A percentile compares a stretch with the other conserved stretches of the same genome.
Conservation (phyloP, 2,797 vertebrate genomes). For the Sternotherus odoratus region DNA sequence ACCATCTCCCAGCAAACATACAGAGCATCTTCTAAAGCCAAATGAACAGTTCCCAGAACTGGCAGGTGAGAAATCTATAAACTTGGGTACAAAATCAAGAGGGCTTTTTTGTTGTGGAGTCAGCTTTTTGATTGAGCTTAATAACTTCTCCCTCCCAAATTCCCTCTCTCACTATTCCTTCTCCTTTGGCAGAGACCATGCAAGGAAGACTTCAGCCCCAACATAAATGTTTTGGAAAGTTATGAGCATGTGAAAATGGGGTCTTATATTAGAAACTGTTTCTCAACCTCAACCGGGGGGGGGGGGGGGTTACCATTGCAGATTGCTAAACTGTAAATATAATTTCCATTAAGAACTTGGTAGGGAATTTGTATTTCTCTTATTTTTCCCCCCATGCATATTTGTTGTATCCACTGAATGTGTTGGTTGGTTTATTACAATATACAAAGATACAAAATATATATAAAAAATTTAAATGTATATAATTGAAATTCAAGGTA, state of each 20-base stretch:
- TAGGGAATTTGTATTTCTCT: not conserved
- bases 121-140: not conserved
- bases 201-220: fast-evolving
- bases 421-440: not conserved
- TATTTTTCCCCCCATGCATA: fast-evolving
- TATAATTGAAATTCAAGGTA: not conserved
- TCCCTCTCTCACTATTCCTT: fast-evolving
- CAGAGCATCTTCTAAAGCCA: not conserved
- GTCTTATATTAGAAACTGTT: fast-evolving
- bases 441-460: too few species aligned
- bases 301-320: not conserved
- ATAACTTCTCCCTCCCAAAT: not conserved
- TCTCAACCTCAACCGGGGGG: fast-evolving
- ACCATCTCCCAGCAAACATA: not conserved
- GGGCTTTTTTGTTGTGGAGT: not conserved
- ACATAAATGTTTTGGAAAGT: not conserved
- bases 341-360: not conserved
- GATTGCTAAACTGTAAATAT: not conserved
- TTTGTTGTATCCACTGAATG: not conserved
- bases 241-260: fast-evolving
- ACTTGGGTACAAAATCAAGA: fast-evolving
- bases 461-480: not conserved
- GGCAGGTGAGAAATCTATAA: constrained; percentile 28
- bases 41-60: fast-evolving
- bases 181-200: not conserved